Base-by-base conservation (phyloP, 2,888 invertebrate genomes). In the Drosophila phalerata region DNA sequence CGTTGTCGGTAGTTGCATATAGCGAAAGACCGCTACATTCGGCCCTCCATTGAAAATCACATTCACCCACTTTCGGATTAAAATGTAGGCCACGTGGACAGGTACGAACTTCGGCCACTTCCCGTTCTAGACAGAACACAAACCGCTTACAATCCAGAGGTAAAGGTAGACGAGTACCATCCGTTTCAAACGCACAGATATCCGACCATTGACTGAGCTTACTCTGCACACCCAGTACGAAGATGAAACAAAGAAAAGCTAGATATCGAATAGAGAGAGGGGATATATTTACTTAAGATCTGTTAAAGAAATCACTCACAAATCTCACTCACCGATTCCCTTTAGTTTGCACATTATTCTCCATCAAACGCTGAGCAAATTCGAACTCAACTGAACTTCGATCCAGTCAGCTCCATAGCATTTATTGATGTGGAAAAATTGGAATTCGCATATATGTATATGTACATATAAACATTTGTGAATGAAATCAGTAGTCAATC, bases 31-130 rank as follows among this genome's bases (percentile, higher is more conserved):
- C 71, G 1, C 52, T 57, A 61, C 90, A 90, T 11, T 63, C 69
- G 15, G 82, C 87, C 17, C 84, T 79, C 67, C 86, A 79, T 30
- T 77, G 77, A 47, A 81, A 85, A 47, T 90, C 90, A 43, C 90
- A 90, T 51, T 85, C 85, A 4, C 81, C 69, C 5, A 85, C 49
- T 17, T 64, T 25, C 2, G 58, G 55, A 69, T 90, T 90, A 25
- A 90, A 90, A 30, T 84, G 74, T 2, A 88, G 71, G 0, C 81
- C 85, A 5, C 71, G 71, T 8, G 89, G 88, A 37, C 90, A 90
- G 38, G 62, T 61, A 4, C 84, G 71, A 15, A 82, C 74, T 5
- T 13, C 64, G 32, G 68, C 76, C 3, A 73, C 74, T 32, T 68
- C 47, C 0, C 79, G 77, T n/a, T 79, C 68, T 9, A 71, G 57